Evolutionary conservation across 2,113 vertebrate genomes (phyloP).

Genomic region (Datnioides undecimradiatus): DNA sequence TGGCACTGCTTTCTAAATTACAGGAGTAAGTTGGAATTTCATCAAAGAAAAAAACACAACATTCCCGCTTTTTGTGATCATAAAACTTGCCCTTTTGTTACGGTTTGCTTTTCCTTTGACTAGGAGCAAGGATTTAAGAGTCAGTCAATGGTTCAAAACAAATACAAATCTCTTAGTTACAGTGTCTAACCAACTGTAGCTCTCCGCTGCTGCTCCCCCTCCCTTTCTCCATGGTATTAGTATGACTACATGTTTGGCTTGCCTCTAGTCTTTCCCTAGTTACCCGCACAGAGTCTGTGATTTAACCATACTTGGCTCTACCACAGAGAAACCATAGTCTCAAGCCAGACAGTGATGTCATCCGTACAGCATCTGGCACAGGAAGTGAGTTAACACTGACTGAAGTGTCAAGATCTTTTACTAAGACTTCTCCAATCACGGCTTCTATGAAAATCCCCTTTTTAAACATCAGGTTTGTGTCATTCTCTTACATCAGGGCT

Average conservation of each 20-base stretch:
- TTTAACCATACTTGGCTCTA: conserved; percentile 75
- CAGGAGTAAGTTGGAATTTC: conserved; percentile 39
- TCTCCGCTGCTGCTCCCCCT: conserved; percentile 32
- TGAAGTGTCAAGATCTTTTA: conserved; percentile 47
- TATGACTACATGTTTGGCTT: conserved; percentile 78
- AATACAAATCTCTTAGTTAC: conserved; percentile 76
- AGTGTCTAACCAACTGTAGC: conserved; percentile 65
- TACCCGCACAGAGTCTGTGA: conserved; percentile 71
- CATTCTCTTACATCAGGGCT: conserved; percentile 40
- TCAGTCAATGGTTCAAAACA: conserved; percentile 65
- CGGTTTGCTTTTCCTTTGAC: conserved; percentile 27
- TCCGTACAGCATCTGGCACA: conserved; percentile 61
- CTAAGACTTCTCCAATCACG: conserved; percentile 35
- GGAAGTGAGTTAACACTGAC: conserved; percentile 76
- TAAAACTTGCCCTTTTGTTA: conserved; percentile 30
- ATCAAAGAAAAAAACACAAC: conserved; percentile 58
- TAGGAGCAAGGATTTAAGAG: conserved; percentile 59
- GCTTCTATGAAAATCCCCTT: conserved; percentile 46
- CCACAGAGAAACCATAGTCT: conserved; percentile 76
- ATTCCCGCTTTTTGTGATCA: conserved; percentile 25
- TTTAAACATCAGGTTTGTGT: conserved; percentile 37
- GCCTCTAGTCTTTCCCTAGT: conserved; percentile 72
- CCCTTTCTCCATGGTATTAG: conserved; percentile 68
- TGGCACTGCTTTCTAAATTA: conserved; percentile 59
- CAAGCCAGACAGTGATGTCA: conserved; percentile 81